Percentiles rank a stretch among this genome's conserved stretches.
Evolutionary conservation across 2,888 invertebrate genomes (phyloP).

Genomic region (Lacanobia wlatinum): DNA sequence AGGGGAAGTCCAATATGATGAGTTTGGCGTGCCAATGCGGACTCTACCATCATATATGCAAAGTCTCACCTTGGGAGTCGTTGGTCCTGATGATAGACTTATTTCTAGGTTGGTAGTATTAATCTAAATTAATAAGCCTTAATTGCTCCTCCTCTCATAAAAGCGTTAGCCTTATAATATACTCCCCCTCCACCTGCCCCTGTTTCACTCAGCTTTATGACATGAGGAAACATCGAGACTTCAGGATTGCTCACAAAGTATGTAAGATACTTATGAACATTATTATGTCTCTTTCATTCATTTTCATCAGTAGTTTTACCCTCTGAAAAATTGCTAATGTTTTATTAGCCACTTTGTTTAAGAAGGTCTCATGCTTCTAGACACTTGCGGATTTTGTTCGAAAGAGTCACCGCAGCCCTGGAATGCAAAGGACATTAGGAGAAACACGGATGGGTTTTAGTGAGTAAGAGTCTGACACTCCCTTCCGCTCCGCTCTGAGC

Average conservation of each 20-base stretch:
- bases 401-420: too few relatives aligned
- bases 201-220: too few relatives aligned
- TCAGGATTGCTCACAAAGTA: not conserved
- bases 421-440: too few relatives aligned
- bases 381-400: too few relatives aligned
- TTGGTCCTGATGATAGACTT: constrained; percentile 32
- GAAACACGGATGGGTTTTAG: too few relatives aligned
- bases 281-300: not conserved
- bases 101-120: constrained; percentile 35
- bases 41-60: constrained; percentile 18
- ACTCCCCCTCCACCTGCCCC: too few relatives aligned
- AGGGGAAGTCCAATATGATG: constrained; percentile 8
- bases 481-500: too few relatives aligned
- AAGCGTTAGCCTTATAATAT: not conserved
- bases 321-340: not conserved
- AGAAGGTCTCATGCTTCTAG: too few relatives aligned
- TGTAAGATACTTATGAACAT: too few relatives aligned
- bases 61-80: constrained; percentile 14
- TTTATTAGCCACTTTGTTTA: not conserved
- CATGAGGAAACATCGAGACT: not conserved
- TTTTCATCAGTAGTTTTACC: not conserved
- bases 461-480: too few relatives aligned
- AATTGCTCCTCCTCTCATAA: too few relatives aligned
- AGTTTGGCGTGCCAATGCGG: constrained; percentile 19
- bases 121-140: not conserved